Conservation (phyloP, 2,888 invertebrate genomes). For the Pantelozetes paolii region DNA sequence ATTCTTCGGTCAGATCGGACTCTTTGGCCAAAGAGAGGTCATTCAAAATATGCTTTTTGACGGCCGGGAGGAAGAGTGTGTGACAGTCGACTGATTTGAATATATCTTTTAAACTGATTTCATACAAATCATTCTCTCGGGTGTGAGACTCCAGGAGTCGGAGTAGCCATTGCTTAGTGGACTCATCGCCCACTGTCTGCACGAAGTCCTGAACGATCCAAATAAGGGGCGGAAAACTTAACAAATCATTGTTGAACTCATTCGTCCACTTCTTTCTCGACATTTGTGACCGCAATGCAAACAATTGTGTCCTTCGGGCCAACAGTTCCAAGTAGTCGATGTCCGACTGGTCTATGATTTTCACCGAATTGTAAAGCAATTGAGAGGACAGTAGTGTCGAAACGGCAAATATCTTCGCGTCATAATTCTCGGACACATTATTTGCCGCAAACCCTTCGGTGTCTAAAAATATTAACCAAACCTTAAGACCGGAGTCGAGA, state of each 20-base stretch:
- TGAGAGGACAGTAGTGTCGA: slow-evolving; percentile 47
- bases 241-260: slow-evolving; percentile 47
- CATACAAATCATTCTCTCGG: slow-evolving; percentile 47
- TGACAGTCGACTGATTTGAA: slow-evolving; percentile 47
- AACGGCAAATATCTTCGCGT: slow-evolving; percentile 49
- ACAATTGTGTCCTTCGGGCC: slow-evolving; percentile 48
- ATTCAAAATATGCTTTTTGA: slow-evolving; percentile 44
- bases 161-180: slow-evolving; percentile 46
- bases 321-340: slow-evolving; percentile 48
- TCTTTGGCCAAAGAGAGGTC: slow-evolving; percentile 47
- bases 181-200: slow-evolving; percentile 44
- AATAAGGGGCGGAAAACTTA: slow-evolving; percentile 47
- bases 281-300: slow-evolving; percentile 48
- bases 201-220: slow-evolving; percentile 49
- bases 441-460: slow-evolving; percentile 49
- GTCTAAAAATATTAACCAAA: slow-evolving; percentile 46
- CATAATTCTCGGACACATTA: slow-evolving; percentile 48
- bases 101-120: slow-evolving; percentile 46
- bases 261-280: slow-evolving; percentile 47
- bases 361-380: slow-evolving; percentile 48
- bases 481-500: slow-evolving; percentile 38
- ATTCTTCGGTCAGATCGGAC: slow-evolving; percentile 46
- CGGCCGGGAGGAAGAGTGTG: slow-evolving; percentile 47
- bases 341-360: slow-evolving; percentile 48
- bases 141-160: slow-evolving; percentile 45